These are phyloP conservation scores for Helarctos malayanus DNA, from an alignment of 2,797 vertebrate species.

Conservation along the genomic window DNA sequence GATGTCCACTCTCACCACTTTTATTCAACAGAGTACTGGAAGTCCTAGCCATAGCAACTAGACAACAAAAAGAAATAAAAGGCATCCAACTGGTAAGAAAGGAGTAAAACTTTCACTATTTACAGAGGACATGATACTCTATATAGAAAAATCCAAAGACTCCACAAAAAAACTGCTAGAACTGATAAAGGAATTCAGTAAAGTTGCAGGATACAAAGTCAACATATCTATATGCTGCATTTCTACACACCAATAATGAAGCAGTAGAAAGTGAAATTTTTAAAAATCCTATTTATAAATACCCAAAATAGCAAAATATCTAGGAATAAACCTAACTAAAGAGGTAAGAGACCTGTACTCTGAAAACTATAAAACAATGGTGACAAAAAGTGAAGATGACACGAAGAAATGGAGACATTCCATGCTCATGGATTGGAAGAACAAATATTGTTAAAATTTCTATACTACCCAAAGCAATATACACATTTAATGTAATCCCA, in stretches of 20 bases:
- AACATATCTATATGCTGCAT: neutral
- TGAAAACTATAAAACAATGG: neutral
- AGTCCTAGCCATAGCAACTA: neutral
- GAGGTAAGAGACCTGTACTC: neutral
- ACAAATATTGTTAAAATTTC: neutral
- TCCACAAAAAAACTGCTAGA: neutral
- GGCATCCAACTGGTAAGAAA: neutral
- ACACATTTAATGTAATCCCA: neutral
- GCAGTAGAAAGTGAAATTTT: neutral
- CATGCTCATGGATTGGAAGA: neutral
- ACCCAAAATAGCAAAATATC: neutral
- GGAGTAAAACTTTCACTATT: neutral
- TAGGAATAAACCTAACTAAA: neutral
- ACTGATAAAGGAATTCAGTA: neutral
- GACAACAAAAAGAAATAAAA: neutral
- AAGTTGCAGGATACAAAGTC: neutral
- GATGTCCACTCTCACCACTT: neutral
- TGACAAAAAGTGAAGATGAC: neutral
- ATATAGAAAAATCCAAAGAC: neutral
- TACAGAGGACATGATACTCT: neutral
- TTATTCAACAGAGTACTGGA: neutral
- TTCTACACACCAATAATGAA: neutral
- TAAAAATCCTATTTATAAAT: neutral
- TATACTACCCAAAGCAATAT: neutral
- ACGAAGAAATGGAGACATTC: neutral